Evolutionary conservation across 2,797 vertebrate species (phyloP), one percentile per base, ranked within the genome.

Genomic region (Myotis vivesi): DNA sequence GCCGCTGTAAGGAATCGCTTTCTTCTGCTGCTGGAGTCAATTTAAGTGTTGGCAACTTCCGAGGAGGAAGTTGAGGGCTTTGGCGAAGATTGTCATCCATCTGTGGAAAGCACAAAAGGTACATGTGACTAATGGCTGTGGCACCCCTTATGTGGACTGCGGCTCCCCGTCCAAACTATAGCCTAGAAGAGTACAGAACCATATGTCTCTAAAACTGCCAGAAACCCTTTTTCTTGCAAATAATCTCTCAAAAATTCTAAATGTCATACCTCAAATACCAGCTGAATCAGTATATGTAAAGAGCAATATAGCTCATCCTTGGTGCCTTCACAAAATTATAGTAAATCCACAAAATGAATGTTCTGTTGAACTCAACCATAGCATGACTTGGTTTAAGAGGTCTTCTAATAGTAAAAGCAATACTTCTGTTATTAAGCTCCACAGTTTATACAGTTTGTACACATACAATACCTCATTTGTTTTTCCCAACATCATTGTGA

Each of bases 71-170:
- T 85, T 99, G 99, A 91, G 99, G 99, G 97, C 99, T 99, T 98
- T 99, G 99, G 95, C 99, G 99, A 95, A 99, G 99, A 96, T 99
- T 99, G 98, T 99, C 99, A 93, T 99, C 99, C 99, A 99, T 99
- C 99, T 99, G 98, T 68, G 98, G 97, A 77, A 97, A 97, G 98
- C 46, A 98, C 97, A 94, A 97, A 55, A 96, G 94, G 96, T 86
- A 94, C 95, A 97, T 97, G 90, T 98, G 97, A 96, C 79, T 93
- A 44, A 89, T 73, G 44, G 71, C 86, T 28, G 33, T 51, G 92
- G 79, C 25, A 86, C 30, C 53, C 23, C 64, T 55, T 51, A 23
- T 1, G 30, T 22, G 68, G 77, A 93, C 38, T 59, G 30, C 53
- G 41, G 71, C 62, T 22, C 59, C 85, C 75, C 19, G 28, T 64